A percentile compares a stretch with the other conserved stretches of the same genome.
phyloP scores from a whole-genome alignment of 1,140 invertebrate species.

The Leptinotarsa defecta region DNA sequence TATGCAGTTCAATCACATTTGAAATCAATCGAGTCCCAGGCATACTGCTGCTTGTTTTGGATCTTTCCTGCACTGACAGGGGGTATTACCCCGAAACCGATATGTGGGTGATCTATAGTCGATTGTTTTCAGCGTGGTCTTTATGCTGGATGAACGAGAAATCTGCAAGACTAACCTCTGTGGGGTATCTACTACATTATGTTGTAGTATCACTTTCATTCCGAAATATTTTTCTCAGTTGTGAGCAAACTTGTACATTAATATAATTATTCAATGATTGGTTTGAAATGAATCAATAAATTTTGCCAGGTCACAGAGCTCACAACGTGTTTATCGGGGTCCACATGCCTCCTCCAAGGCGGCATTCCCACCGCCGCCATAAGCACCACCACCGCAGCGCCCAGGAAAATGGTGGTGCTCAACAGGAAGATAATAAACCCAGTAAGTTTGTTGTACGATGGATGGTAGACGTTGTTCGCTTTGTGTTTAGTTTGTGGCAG shows the following conservation, averaged over 20 bases:
- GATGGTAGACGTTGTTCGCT: background rate
- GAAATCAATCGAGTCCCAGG: too few species aligned
- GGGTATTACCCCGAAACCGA: too few species aligned
- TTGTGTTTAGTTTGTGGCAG: background rate
- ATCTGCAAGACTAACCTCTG: too few species aligned
- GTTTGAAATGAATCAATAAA: background rate
- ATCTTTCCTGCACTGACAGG: too few species aligned
- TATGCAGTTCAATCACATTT: too few species aligned
- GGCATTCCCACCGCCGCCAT: constrained; percentile 76
- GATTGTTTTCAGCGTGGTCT: too few species aligned
- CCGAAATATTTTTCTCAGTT: too few species aligned
- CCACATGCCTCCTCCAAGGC: constrained; percentile 76
- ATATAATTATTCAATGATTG: background rate
- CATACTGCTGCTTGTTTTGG: too few species aligned
- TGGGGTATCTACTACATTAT: too few species aligned
- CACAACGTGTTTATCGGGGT: constrained; percentile 89
- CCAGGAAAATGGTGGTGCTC: constrained; percentile 45
- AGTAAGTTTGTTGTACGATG: constrained; percentile 59
- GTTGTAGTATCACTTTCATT: too few species aligned
- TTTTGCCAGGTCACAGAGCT: constrained; percentile 73
- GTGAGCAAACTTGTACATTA: background rate
- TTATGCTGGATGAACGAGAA: too few species aligned
- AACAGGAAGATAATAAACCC: constrained; percentile 65
- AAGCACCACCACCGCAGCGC: constrained; percentile 73
- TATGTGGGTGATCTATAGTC: too few species aligned